Evolutionary conservation across 2,113 vertebrate genomes (phyloP).

Genomic region (Crotophaga sulcirostris): DNA sequence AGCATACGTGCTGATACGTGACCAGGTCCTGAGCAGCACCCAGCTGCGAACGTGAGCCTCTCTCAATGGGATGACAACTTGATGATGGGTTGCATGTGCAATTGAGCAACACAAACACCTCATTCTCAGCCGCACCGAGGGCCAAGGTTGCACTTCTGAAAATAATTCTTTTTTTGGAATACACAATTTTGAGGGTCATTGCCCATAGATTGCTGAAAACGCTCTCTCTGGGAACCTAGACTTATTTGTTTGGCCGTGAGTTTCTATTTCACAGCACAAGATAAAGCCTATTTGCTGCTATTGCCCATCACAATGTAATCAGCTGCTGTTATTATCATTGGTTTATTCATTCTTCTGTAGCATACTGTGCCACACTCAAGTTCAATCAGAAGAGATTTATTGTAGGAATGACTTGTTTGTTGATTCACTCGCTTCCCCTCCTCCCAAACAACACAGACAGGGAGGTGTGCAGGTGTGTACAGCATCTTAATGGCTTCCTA

Average conservation of each 20-base stretch:
- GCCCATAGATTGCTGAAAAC: constrained; percentile 38
- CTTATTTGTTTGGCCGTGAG: constrained; percentile 49
- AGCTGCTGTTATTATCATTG: constrained; percentile 47
- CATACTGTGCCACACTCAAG: not conserved
- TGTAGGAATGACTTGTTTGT: constrained; percentile 24
- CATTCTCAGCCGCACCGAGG: not conserved
- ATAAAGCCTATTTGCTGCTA: constrained; percentile 58
- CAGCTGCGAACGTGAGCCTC: not conserved
- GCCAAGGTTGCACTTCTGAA: constrained; percentile 15
- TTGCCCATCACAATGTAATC: constrained; percentile 64
- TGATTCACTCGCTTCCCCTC: not conserved
- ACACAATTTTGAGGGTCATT: constrained; percentile 67
- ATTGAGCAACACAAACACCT: constrained; percentile 44
- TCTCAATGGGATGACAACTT: constrained; percentile 17
- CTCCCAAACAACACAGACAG: not conserved
- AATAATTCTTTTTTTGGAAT: constrained; percentile 39
- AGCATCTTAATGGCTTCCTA: not conserved
- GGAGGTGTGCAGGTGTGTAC: not conserved
- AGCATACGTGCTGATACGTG: not conserved
- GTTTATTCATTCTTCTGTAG: constrained; percentile 54
- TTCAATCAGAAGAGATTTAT: constrained; percentile 33
- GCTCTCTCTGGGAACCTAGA: constrained; percentile 17
- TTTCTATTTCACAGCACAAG: constrained; percentile 53
- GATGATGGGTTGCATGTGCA: constrained; percentile 5
- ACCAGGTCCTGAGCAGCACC: not conserved